These are phyloP conservation scores for Pasiphila rectangulata DNA, from an alignment of 2,888 invertebrate genomes.

Conservation along the genomic window DNA sequence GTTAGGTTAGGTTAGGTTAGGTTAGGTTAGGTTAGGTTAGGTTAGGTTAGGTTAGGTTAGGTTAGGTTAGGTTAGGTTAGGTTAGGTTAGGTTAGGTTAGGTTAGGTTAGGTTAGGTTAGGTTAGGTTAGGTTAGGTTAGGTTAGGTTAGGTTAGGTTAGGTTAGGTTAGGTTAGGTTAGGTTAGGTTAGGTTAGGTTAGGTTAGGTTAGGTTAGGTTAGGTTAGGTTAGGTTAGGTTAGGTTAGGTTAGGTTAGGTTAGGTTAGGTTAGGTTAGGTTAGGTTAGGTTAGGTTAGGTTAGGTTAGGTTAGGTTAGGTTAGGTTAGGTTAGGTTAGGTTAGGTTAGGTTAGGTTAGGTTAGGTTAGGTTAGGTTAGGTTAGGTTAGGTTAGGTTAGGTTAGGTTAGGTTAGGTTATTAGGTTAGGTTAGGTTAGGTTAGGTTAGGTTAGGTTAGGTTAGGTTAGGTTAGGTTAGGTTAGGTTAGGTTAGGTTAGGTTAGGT, in stretches of 20 bases:
- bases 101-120: conserved; percentile 35
- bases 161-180: conserved; percentile 35
- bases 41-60: conserved; percentile 35
- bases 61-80: conserved; percentile 32
- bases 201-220: conserved; percentile 30
- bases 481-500: conserved; percentile 31
- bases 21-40: conserved; percentile 30
- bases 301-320: conserved; percentile 11
- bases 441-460: conserved; percentile 28
- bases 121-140: conserved; percentile 33
- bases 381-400: conserved; percentile 27
- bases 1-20: conserved; percentile 19
- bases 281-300: conserved; percentile 11
- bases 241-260: conserved; percentile 31
- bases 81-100: conserved; percentile 34
- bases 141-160: conserved; percentile 35
- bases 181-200: conserved; percentile 30
- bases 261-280: conserved; percentile 14
- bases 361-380: conserved; percentile 28
- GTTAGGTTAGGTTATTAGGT: conserved; percentile 25
- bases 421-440: conserved; percentile 28
- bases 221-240: conserved; percentile 33
- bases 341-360: conserved; percentile 16
- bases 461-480: conserved; percentile 29
- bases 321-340: conserved; percentile 11